Conservation (phyloP, 2,797 vertebrate genomes). For the Balearica regulorum region DNA sequence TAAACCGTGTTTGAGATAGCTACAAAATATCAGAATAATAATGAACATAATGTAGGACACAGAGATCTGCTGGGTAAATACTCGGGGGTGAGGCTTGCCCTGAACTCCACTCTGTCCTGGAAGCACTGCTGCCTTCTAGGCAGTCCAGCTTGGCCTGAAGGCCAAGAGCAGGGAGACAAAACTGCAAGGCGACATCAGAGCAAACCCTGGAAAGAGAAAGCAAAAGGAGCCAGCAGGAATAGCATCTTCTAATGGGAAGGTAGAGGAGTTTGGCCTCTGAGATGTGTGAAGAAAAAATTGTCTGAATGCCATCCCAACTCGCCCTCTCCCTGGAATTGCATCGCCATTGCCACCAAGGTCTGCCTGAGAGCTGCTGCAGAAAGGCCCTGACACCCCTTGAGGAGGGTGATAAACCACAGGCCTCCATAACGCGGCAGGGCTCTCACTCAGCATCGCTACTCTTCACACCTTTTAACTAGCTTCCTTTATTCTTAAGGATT, state of each 20-base stretch:
- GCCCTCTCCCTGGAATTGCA: neutral
- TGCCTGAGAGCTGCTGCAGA: neutral
- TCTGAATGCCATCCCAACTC: neutral
- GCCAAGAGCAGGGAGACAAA: neutral
- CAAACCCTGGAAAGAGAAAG: neutral
- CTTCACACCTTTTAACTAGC: neutral
- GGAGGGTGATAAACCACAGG: fast-evolving
- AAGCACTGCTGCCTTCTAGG: neutral
- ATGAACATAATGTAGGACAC: neutral
- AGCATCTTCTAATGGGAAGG: neutral
- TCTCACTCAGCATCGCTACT: neutral
- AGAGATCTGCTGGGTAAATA: neutral
- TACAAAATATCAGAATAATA: neutral
- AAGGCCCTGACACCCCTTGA: neutral
- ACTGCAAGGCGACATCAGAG: neutral
- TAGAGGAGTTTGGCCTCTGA: neutral
- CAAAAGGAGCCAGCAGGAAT: neutral
- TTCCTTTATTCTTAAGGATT: neutral
- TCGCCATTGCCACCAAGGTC: fast-evolving
- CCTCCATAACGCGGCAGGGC: fast-evolving
- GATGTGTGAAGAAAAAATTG: neutral
- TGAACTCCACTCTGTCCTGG: neutral
- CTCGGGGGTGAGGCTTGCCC: neutral
- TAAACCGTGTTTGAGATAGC: neutral
- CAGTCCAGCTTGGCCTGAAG: neutral